Conservation (phyloP, 2,113 vertebrate genomes). For the Aldabrachelys gigantea region DNA sequence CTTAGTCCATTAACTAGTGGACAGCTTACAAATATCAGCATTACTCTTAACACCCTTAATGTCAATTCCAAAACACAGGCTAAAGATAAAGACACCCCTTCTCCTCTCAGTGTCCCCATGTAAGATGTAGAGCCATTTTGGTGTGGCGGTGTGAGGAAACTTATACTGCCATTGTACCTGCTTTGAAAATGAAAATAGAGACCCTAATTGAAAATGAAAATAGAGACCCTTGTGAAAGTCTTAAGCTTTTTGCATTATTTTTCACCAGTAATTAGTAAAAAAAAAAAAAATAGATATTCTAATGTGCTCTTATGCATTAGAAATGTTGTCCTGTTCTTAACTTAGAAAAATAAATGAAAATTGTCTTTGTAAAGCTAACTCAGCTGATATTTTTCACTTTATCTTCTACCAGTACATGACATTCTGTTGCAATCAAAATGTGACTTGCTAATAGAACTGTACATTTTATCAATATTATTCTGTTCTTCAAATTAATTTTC, state of each 20-base stretch:
- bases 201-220: background rate
- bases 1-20: rapidly evolving
- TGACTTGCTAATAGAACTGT: background rate
- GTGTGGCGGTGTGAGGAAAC: background rate
- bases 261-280: background rate
- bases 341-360: background rate
- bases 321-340: background rate
- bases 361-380: background rate
- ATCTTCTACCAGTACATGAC: background rate
- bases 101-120: background rate
- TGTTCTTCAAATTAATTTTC: background rate
- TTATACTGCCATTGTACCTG: background rate
- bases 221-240: background rate
- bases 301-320: background rate
- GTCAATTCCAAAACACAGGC: background rate
- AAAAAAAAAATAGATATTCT: background rate
- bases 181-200: background rate
- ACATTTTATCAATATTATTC: background rate
- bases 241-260: background rate
- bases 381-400: background rate
- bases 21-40: background rate
- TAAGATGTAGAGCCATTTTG: background rate
- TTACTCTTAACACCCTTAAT: background rate
- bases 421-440: background rate
- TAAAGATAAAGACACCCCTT: background rate